Evolutionary conservation across 2,888 invertebrate species (phyloP).

Genomic region (Lycaena phlaeas): DNA sequence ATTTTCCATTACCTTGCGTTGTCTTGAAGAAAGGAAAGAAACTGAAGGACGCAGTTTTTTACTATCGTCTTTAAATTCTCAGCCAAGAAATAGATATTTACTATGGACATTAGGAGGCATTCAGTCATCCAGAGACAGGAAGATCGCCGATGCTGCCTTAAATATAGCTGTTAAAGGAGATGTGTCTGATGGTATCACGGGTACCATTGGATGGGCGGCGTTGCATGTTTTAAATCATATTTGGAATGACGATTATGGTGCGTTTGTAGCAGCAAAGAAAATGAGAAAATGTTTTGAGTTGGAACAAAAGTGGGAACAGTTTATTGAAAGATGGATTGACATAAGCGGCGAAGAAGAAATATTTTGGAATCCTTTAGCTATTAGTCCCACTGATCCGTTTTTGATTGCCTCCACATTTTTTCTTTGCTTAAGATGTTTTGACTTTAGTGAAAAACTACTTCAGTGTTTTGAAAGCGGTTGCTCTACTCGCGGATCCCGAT

Average conservation of each 20-base stretch:
- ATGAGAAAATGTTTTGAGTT: constrained; percentile 55
- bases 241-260: constrained; percentile 32
- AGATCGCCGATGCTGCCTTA: constrained; percentile 42
- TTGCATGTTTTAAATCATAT: constrained; percentile 47
- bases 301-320: constrained; percentile 42
- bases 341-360: constrained; percentile 55
- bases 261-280: constrained; percentile 46
- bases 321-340: constrained; percentile 42
- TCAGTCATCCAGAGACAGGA: constrained; percentile 34
- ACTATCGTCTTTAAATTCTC: constrained; percentile 33
- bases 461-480: constrained; percentile 44
- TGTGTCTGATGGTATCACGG: constrained; percentile 47
- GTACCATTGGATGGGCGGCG: constrained; percentile 57
- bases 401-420: constrained; percentile 58
- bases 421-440: constrained; percentile 51
- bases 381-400: constrained; percentile 39
- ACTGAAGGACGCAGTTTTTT: constrained; percentile 38
- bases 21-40: constrained; percentile 40
- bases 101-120: constrained; percentile 50
- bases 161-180: constrained; percentile 52
- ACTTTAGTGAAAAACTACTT: constrained; percentile 40
- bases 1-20: constrained; percentile 41
- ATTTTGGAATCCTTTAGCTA: constrained; percentile 42
- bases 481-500: constrained; percentile 33
- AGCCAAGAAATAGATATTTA: constrained; percentile 45